phyloP scores from a whole-genome alignment of 2,797 vertebrate species.

The Falco columbarius region DNA sequence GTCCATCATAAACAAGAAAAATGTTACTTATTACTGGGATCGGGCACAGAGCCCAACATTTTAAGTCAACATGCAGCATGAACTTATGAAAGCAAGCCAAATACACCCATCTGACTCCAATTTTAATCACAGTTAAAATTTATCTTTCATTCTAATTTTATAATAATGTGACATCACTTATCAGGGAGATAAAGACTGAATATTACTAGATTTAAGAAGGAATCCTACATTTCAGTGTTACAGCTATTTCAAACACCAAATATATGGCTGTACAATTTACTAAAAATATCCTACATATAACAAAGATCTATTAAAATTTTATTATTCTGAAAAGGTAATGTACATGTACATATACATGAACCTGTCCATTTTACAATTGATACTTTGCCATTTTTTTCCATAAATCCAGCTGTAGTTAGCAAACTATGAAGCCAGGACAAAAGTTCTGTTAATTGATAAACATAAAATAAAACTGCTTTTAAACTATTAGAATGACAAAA shows the following conservation, averaged over 20 bases:
- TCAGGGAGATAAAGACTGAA: background rate
- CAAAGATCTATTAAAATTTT: background rate
- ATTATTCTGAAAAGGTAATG: background rate
- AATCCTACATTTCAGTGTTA: background rate
- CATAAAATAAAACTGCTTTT: background rate
- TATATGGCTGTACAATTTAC: background rate
- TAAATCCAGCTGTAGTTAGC: background rate
- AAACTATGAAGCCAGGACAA: background rate
- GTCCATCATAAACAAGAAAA: background rate
- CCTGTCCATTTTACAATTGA: background rate
- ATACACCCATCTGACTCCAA: slow-evolving; percentile 27
- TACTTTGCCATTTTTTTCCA: background rate
- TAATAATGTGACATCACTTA: background rate
- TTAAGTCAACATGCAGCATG: background rate
- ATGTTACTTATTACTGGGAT: background rate
- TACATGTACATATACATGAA: background rate
- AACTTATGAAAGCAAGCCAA: slow-evolving; percentile 27
- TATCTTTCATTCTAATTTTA: slow-evolving; percentile 30
- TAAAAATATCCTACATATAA: background rate
- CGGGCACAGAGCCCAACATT: background rate
- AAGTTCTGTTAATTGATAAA: background rate
- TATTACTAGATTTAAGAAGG: background rate
- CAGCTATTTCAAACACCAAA: background rate
- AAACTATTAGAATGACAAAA: background rate
- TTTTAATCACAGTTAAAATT: slow-evolving; percentile 27